phyloP scores from a whole-genome alignment of 2,888 invertebrate species.

The Pegoplata infirma region DNA sequence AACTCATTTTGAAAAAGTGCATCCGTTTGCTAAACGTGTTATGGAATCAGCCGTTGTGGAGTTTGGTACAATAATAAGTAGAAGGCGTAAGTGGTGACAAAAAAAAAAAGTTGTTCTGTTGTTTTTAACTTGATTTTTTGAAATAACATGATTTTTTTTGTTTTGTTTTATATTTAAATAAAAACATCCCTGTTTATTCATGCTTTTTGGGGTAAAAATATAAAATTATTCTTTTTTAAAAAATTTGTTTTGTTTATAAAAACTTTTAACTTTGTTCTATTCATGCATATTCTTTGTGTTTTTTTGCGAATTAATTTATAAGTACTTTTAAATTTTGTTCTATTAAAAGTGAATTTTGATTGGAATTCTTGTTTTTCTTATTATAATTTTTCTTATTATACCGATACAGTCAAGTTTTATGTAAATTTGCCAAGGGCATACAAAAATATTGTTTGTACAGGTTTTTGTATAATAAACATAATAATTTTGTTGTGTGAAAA shows the following conservation, averaged over 20 bases:
- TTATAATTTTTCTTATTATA: not conserved
- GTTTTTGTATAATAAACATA: conserved; percentile 25
- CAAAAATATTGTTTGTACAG: conserved; percentile 32
- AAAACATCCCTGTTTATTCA: conserved; percentile 11
- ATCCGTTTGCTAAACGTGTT: no score
- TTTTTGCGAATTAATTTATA: not conserved
- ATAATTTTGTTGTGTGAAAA: not conserved
- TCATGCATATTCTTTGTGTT: no score
- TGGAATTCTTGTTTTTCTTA: not conserved
- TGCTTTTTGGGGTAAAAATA: not conserved
- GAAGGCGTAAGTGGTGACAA: conserved; percentile 33
- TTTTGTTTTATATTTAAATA: no score
- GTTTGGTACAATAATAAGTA: conserved; percentile 2
- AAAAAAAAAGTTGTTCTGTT: conserved; percentile 20
- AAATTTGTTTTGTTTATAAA: not conserved
- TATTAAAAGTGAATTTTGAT: conserved; percentile 29
- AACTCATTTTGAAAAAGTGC: no score
- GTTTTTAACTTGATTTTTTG: conserved; percentile 20
- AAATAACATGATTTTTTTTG: conserved; percentile 1
- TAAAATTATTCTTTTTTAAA: not conserved
- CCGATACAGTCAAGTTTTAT: conserved; percentile 15
- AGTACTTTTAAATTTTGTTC: conserved; percentile 6
- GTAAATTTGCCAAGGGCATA: conserved; percentile 44
- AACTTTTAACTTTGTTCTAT: conserved; percentile 17
- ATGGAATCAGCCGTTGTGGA: no score